Evolutionary conservation across 1,140 invertebrate genomes (phyloP), one percentile per base, ranked within the genome.

Genomic region (Radopholus similis): DNA sequence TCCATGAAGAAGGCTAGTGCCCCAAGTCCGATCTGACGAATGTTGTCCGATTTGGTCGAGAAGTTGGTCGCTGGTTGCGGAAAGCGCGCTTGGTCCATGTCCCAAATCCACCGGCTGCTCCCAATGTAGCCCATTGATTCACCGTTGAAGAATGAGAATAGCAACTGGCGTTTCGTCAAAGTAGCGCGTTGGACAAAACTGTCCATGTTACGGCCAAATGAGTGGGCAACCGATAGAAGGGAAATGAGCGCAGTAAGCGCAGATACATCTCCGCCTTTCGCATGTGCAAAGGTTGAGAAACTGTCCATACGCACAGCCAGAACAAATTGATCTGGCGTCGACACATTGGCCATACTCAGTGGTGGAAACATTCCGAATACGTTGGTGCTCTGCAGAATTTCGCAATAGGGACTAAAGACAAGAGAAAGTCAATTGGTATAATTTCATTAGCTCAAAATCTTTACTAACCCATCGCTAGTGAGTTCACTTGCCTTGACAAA

Each of bases 101-200:
- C 75, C 40, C 57, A 75, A 9, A 77, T 37, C 32, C 53, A 34
- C 2, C 73, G 57, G 65, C 75, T 77, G 38, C 76, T 78, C 26
- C 75, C 75, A 44, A 77, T 73, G 47, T 77, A 77, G 21, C 75
- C 75, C 3, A 77, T 44, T 3, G 76, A 76, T 54, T 77, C 75
- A 35, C 75, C 75, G 34, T 73, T 66, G 53, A 77, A 74, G 60
- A 77, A 78, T 18, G 74, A 30, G 34, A 77, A 73, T 13, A 77
- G 44, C 26, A 77, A 34, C 40, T 77, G 71, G 34, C 68, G 66
- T 32, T 66, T 55, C 4, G 49, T 64, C 44, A 15, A 40, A 13
- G 55, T 68, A 2, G 76, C 57, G 42, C 63, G 66, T 8, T 47
- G 40, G 26, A 53, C 18, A 56, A 80, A 77, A 21, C 37, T 34